These are phyloP conservation scores for Upupa epops DNA, from an alignment of 2,113 vertebrate genomes.

Conservation along the genomic window DNA sequence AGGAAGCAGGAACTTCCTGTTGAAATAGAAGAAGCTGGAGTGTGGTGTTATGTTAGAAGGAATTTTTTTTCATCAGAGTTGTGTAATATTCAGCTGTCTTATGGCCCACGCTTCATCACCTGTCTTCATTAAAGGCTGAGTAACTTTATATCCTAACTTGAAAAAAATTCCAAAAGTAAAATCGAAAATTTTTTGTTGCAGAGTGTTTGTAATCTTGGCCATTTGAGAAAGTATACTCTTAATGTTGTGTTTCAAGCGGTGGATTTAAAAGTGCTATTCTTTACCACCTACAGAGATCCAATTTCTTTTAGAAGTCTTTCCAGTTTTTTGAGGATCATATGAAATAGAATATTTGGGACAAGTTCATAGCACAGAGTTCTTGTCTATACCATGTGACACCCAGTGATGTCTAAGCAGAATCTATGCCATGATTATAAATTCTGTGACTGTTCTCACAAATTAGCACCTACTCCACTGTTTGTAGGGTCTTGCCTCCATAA, in stretches of 20 bases:
- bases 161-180: neutral
- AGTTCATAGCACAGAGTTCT: neutral
- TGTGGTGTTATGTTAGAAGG: neutral
- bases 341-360: neutral
- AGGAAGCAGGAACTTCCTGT: neutral
- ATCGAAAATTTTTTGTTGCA: neutral
- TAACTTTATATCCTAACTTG: neutral
- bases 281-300: neutral
- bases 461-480: neutral
- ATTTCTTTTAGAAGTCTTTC: neutral
- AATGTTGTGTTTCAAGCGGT: neutral
- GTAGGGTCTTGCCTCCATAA: neutral
- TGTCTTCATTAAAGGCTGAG: neutral
- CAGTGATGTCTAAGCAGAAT: neutral
- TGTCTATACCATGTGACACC: neutral
- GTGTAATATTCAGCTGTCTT: neutral
- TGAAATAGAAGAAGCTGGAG: neutral
- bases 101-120: slow-evolving; percentile 18
- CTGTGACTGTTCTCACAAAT: neutral
- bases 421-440: neutral
- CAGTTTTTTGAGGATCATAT: neutral
- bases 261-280: neutral
- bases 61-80: neutral
- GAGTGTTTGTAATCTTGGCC: neutral
- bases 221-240: neutral